These are phyloP conservation scores for Drosophila falleni DNA, from an alignment of 2,888 invertebrate genomes.

Conservation along the genomic window DNA sequence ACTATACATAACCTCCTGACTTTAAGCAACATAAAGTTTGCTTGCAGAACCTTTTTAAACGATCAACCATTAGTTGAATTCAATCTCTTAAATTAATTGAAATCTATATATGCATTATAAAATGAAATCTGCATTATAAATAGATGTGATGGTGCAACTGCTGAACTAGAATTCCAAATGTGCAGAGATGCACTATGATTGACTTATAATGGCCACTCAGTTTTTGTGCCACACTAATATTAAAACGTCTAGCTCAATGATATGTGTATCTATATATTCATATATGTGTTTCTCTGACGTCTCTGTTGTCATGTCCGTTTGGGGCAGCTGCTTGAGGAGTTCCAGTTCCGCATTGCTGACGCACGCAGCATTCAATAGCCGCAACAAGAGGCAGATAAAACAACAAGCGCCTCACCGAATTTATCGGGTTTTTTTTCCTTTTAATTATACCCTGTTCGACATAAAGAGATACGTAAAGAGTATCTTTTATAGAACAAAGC, in stretches of 20 bases:
- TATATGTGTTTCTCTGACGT: no score
- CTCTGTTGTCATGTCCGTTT: slow-evolving; percentile 13
- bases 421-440: slow-evolving; percentile 19
- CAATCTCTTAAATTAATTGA: neutral
- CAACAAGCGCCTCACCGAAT: slow-evolving; percentile 23
- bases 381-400: slow-evolving; percentile 44
- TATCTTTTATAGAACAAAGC: neutral
- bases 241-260: slow-evolving; percentile 37
- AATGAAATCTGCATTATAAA: neutral
- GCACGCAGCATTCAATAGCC: slow-evolving; percentile 31
- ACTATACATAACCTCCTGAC: neutral
- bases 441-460: slow-evolving; percentile 21
- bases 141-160: neutral
- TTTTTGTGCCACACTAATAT: slow-evolving; percentile 28
- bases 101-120: neutral
- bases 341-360: slow-evolving; percentile 58
- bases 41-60: neutral
- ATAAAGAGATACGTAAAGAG: no score
- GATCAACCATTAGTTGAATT: neutral
- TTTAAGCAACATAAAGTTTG: neutral
- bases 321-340: slow-evolving; percentile 36
- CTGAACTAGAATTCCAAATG: slow-evolving; percentile 9
- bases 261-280: neutral
- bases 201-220: slow-evolving; percentile 37
- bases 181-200: slow-evolving; percentile 28